Base-by-base conservation (phyloP, 2,888 invertebrate species). In the Archips xylosteana region DNA sequence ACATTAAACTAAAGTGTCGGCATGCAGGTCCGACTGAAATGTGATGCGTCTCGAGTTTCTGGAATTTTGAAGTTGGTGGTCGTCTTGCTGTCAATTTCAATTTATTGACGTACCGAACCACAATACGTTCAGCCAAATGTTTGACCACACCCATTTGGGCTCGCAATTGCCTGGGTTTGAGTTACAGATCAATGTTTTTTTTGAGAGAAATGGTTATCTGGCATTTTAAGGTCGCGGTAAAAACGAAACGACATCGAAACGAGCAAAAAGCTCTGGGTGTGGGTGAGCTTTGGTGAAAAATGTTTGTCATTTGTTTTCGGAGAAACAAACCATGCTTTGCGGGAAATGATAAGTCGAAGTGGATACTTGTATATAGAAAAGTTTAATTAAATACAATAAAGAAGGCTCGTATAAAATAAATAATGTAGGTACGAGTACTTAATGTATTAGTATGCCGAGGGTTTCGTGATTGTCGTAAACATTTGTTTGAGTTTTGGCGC, bases 1-100 rank as follows among this genome's bases (percentile, higher is more conserved):
- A 66, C 45, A 85, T 80, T 57, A 73, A 57, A 69, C 68, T 84
- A 85, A 85, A 79, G 77, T 76, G 70, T 77, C 82, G 81, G 82
- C 82, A 78, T 80, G 85, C 85, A 87, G 88, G 81, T 78, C 80
- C 83, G 76, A 81, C 85, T 89, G 89, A 89, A 89, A 89, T 81
- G 70, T 77, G 85, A 89, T 75, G 76, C 83, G 74, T 80, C 80
- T 81, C 80, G 77, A 78, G 77, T 82, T 84, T 82, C 77, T 72
- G 77, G 81, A 83, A 86, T 84, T 80, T 74, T 81, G 83, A 76
- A 76, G 78, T 82, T 79, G 87, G 88, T 89, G 89, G 88, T 86
- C 87, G 83, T 73, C 77, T 74, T 74, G 34, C 65, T 66, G 75
- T 73, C 75, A 71, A 71, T 69, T 75, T 75, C 64, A 49, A 74